Evolutionary conservation across 2,888 invertebrate genomes (phyloP).

Genomic region (Acanthoscelides obtectus): DNA sequence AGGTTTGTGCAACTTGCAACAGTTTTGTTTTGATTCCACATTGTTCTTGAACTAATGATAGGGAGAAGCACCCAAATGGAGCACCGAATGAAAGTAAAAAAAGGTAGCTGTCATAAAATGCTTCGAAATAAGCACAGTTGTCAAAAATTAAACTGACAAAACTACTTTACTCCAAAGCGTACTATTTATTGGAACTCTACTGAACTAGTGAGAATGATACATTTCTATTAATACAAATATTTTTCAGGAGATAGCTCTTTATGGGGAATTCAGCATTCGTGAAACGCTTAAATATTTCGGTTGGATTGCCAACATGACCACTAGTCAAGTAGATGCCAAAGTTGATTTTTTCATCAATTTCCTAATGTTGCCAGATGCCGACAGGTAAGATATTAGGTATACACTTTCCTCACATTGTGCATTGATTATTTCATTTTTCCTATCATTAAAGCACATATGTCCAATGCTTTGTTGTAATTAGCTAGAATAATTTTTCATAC

Average conservation of each 20-base stretch:
- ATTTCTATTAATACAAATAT: neutral
- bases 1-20: constrained; percentile 17
- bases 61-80: neutral
- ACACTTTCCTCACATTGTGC: neutral
- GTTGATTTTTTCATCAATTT: constrained; percentile 40
- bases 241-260: constrained; percentile 39
- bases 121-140: too few species aligned
- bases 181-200: too few species aligned
- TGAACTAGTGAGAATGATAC: too few species aligned
- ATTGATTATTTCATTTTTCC: constrained; percentile 6
- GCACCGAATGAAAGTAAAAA: too few species aligned
- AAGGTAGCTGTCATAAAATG: too few species aligned
- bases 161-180: too few species aligned
- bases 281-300: constrained; percentile 45
- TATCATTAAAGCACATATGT: too few species aligned
- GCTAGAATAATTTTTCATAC: too few species aligned
- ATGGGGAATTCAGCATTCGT: constrained; percentile 44
- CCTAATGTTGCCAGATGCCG: constrained; percentile 67
- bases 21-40: neutral
- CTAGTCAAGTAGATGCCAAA: constrained; percentile 37
- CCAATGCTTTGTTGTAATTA: too few species aligned
- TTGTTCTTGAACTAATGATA: neutral
- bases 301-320: constrained; percentile 42
- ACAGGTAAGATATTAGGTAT: constrained; percentile 45
- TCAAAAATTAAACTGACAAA: too few species aligned